phyloP scores from a whole-genome alignment of 30 jellyfish, hydroid and myxozoan genomes.

The Turritopsis dohrnii region DNA sequence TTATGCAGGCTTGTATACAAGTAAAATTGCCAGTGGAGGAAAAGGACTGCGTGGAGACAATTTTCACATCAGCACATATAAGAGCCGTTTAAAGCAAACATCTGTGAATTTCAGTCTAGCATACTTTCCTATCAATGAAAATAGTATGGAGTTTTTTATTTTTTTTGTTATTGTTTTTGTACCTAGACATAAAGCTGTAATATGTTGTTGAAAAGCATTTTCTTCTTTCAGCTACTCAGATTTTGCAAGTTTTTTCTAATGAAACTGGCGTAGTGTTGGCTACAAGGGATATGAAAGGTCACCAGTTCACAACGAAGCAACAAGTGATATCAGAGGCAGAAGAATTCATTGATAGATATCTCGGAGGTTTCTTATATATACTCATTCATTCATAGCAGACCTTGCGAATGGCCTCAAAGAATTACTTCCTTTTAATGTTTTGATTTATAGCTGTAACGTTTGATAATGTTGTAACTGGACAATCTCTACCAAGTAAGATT shows the following conservation, averaged over 20 bases:
- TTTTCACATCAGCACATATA: not conserved
- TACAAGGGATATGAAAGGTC: slow-evolving; percentile 35
- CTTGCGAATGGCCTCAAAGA: not conserved
- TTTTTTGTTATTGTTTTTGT: not conserved
- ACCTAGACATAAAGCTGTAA: not conserved
- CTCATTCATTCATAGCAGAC: not conserved
- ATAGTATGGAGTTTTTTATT: no score
- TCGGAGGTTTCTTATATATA: slow-evolving; percentile 56
- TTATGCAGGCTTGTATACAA: not conserved
- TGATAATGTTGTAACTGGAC: slow-evolving; percentile 40
- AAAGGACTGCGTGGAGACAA: no score
- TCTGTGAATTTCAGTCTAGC: not conserved
- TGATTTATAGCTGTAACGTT: slow-evolving; percentile 55
- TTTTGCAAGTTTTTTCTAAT: slow-evolving; percentile 37
- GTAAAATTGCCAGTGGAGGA: not conserved
- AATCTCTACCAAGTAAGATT: slow-evolving; percentile 61
- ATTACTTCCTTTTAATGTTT: not conserved
- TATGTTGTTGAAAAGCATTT: not conserved
- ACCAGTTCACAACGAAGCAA: slow-evolving; percentile 42
- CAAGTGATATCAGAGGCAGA: slow-evolving; percentile 62
- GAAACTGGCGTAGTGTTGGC: slow-evolving; percentile 38
- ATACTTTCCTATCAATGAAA: not conserved
- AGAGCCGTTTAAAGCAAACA: not conserved
- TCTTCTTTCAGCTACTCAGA: slow-evolving; percentile 43
- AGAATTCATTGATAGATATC: slow-evolving; percentile 49